Base-by-base conservation (phyloP, 2,888 invertebrate genomes). In the Agrotis puta region DNA sequence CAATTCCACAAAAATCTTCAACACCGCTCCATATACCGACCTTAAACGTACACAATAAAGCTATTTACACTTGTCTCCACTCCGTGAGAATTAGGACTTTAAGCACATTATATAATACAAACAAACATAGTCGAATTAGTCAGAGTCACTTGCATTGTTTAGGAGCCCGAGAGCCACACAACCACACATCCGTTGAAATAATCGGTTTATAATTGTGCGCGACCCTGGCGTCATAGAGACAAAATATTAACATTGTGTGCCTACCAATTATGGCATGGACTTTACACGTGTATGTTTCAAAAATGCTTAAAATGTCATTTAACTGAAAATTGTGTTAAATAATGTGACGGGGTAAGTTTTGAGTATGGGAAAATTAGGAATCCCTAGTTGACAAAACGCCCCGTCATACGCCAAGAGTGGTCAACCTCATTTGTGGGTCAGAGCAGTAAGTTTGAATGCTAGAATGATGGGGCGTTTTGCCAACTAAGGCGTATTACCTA, bases 151-250 rank as follows among this genome's bases (percentile, higher is more conserved):
- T 39, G 81, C 77, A 85, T 88, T 87, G 88, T 88, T 75, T 79
- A 75, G 51, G 22, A 74, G 59, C n/a, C 70, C 33, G 56, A 56
- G 56, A 56, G 56, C 56, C n/a, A 56, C 56, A n/a, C n/a, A 66
- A 50, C 48, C 65, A 72, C 73, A 83, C 85, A 84, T 87, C 87
- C 88, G 88, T 79, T 70, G 61, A 71, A 77, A 80, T 92, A 91
- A 92, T 91, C 89, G 84, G 79, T 87, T 88, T 92, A 91, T 93
- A 92, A 93, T 92, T 88, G 84, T 79, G 85, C 70, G 48, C 59
- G 79, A 62, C 83, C 85, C 74, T 87, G 87, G 79, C 47, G 45
- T 79, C 64, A 83, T 68, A 51, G 75, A 86, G 74, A 87, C 89
- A 87, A 86, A 86, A 82, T 75, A 82, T 68, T 57, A 57, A 59